Conservation (phyloP, 1,140 invertebrate genomes). For the Vanessa tameamea region DNA sequence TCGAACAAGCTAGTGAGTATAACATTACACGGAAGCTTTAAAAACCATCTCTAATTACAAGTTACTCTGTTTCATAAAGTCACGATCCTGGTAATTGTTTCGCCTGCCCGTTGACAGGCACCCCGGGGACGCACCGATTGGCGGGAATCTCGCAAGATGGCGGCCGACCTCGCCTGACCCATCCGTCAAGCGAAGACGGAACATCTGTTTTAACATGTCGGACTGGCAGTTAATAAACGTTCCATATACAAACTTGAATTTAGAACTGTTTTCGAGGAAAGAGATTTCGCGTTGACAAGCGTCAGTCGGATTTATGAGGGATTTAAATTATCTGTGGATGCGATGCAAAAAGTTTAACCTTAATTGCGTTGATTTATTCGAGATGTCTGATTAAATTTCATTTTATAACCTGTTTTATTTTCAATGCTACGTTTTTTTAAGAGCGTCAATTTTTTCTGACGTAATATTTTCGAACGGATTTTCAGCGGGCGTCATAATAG, state of each 20-base stretch:
- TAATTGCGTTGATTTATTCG: conserved; percentile 47
- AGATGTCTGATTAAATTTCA: not conserved
- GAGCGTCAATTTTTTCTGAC: not conserved
- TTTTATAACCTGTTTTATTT: not conserved
- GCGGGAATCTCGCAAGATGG: conserved; percentile 73
- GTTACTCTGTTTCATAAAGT: conserved; percentile 40
- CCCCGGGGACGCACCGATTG: conserved; percentile 62
- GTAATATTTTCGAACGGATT: not conserved
- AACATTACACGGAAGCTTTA: conserved; percentile 14
- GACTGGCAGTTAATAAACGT: conserved; percentile 72
- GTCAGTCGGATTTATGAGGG: conserved; percentile 48
- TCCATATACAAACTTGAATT: conserved; percentile 54
- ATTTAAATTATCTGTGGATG: conserved; percentile 48
- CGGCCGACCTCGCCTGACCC: conserved; percentile 73
- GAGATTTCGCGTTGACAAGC: conserved; percentile 52
- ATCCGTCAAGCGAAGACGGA: conserved; percentile 73
- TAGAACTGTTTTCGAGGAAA: conserved; percentile 52
- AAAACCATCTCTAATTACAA: conserved; percentile 15
- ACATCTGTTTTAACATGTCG: conserved; percentile 78
- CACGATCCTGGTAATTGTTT: conserved; percentile 72
- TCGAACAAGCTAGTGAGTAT: not conserved
- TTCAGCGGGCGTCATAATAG: conserved; percentile 22
- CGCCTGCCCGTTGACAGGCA: conserved; percentile 65
- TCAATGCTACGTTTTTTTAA: not conserved
- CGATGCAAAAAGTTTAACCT: conserved; percentile 37